Evolutionary conservation across 2,113 vertebrate species (phyloP), one percentile per base, ranked within the genome.

Genomic region (Corynorhinus townsendii): DNA sequence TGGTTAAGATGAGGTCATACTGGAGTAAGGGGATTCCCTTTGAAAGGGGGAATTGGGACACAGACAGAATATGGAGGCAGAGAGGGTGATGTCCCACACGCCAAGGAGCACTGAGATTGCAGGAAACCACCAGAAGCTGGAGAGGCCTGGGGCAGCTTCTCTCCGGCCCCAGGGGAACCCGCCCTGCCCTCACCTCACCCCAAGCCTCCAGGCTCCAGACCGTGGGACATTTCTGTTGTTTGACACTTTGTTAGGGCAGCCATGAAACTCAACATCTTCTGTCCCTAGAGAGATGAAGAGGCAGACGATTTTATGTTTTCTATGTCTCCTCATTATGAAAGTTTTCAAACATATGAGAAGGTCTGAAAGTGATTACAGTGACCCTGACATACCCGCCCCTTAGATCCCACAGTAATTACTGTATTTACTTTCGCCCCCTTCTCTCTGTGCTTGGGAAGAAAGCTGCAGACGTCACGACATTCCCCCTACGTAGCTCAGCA

Each of bases 351-450:
- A 14, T 10, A 11, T 3, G 38, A 28, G 38, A 73, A 72, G 11
- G 9, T 26, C 43, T 11, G 5, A 12, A 40, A 3, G 38, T 40
- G 11, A 40, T 72, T 24, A 26, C 69, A 7, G 22, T 24, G 69
- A 40, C 35, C 38, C 38, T 59, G 22, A 3, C 11, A 22, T 8
- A 9, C 19, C 4, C 10, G 9, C 26, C 20, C 26, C 8, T 33
- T 17, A 12, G 4, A 20, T 2, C 10, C 47, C 12, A 16, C 11
- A 3, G 3, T 16, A 7, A 16, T 45, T 8, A 11, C 35, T 24
- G n/a, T 15, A 28, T 7, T 20, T 7, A 17, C 69, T 49, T 12
- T 7, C 30, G 15, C 22, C 28, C 28, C 15, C 28, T 12, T 86
- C 59, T 68, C 35, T 22, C 35, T 33, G 16, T 26, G 17, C 7